A percentile compares a stretch with the other conserved stretches of the same genome.
These are phyloP conservation scores for Drosophila eugracilis DNA, from an alignment of 1,140 invertebrate genomes.

Conservation along the genomic window DNA sequence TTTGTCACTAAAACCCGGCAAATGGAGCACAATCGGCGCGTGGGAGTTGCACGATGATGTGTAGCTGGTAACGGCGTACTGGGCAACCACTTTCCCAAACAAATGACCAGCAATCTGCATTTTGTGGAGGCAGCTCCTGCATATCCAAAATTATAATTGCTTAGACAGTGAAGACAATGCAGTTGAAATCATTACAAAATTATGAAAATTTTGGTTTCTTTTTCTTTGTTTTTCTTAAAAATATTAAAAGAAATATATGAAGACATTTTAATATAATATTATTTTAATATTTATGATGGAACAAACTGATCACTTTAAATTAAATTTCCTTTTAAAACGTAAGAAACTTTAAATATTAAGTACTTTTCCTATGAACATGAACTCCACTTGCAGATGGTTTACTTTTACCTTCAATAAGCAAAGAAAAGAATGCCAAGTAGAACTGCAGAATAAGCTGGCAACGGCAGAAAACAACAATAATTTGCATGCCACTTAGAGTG, in stretches of 20 bases:
- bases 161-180: conserved; percentile 29
- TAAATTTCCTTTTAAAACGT: not conserved
- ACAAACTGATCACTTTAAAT: too few relatives aligned
- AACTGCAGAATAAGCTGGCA: conserved; percentile 23
- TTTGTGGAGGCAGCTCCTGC: conserved; percentile 27
- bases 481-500: conserved; percentile 64
- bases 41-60: conserved; percentile 7
- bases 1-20: conserved; percentile 58
- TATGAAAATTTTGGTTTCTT: too few relatives aligned
- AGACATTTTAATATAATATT: too few relatives aligned
- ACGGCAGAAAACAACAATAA: conserved; percentile 35
- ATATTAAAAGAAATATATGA: too few relatives aligned
- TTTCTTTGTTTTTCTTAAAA: too few relatives aligned
- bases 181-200: too few relatives aligned
- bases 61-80: conserved; percentile 2
- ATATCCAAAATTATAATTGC: conserved; percentile 60
- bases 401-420: conserved; percentile 60
- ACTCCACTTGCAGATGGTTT: conserved; percentile 42
- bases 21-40: conserved; percentile 29
- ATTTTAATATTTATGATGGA: too few relatives aligned
- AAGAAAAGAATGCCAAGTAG: conserved; percentile 49
- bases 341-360: conserved; percentile 6
- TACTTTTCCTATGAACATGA: conserved; percentile 23
- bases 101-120: conserved; percentile 68
- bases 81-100: conserved; percentile 45